Evolutionary conservation across 2,888 invertebrate genomes (phyloP).

Genomic region (Microplitis deprimator): DNA sequence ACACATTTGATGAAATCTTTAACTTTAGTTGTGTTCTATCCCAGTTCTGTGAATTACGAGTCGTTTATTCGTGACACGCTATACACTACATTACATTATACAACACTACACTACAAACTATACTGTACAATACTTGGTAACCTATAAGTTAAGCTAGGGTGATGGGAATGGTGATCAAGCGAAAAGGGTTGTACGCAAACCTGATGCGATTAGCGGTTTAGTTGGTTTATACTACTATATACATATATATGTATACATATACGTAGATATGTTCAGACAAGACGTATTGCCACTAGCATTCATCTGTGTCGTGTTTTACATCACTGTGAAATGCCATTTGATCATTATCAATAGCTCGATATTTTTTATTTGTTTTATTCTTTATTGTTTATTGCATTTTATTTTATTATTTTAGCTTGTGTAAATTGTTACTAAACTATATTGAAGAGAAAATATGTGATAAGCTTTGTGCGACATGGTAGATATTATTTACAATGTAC

Average conservation of each 20-base stretch:
- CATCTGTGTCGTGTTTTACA: conserved; percentile 25
- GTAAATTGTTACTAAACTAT: not conserved
- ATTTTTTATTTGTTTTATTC: too few species aligned
- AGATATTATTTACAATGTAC: conserved; percentile 1
- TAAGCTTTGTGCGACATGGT: not conserved
- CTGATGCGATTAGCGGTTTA: conserved; percentile 37
- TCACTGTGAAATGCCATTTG: conserved; percentile 12
- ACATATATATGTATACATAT: not conserved
- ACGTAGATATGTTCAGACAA: conserved; percentile 18
- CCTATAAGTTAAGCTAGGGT: not conserved
- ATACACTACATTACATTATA: conserved; percentile 22
- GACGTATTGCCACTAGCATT: conserved; percentile 33
- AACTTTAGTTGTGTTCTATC: conserved; percentile 37
- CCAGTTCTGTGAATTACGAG: conserved; percentile 46
- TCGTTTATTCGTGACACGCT: conserved; percentile 44
- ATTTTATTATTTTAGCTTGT: not conserved
- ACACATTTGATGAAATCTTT: conserved; percentile 47
- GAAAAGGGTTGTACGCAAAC: conserved; percentile 37
- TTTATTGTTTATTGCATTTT: too few species aligned
- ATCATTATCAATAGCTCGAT: conserved; percentile 5
- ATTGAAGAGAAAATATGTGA: not conserved
- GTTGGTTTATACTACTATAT: conserved; percentile 14
- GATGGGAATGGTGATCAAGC: conserved; percentile 1
- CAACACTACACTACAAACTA: too few species aligned
- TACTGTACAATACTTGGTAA: too few species aligned